phyloP scores from a whole-genome alignment of 2,888 invertebrate species.

The Amiota mariae region DNA sequence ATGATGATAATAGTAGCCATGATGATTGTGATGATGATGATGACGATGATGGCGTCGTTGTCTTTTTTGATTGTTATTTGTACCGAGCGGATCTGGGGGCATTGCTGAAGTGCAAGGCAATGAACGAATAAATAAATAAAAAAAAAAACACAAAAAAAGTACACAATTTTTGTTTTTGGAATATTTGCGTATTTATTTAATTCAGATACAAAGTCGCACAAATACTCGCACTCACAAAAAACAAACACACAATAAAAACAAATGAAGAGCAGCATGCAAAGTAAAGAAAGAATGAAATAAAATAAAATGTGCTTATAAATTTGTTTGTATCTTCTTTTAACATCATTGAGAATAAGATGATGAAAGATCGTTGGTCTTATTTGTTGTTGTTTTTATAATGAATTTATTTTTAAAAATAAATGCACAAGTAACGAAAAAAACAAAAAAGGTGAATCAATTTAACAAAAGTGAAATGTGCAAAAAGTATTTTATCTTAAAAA shows the following conservation, averaged over 20 bases:
- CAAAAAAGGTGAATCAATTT: background rate
- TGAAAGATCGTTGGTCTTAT: too few species aligned
- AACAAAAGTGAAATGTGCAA: constrained; percentile 30
- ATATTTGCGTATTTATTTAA: constrained; percentile 50
- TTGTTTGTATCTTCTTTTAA: background rate
- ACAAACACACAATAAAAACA: background rate
- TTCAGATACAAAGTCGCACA: too few species aligned
- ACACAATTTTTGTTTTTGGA: constrained; percentile 41
- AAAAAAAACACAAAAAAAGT: constrained; percentile 17
- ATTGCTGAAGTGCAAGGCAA: constrained; percentile 45
- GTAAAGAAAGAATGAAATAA: constrained; percentile 3
- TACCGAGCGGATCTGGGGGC: constrained; percentile 31
- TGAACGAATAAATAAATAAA: constrained; percentile 42
- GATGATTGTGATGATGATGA: background rate
- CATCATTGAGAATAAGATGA: background rate
- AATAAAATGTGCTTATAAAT: constrained; percentile 11
- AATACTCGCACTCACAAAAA: background rate
- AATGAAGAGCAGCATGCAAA: background rate
- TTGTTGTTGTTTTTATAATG: constrained; percentile 32
- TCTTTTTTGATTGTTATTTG: too few species aligned
- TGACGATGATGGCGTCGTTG: background rate
- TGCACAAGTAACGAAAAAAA: constrained; percentile 24
- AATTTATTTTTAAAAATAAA: constrained; percentile 33
- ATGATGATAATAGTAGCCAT: background rate
- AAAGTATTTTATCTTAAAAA: constrained; percentile 13